Conservation (phyloP, 2,797 vertebrate species). For the Macrochelys suwanniensis region DNA sequence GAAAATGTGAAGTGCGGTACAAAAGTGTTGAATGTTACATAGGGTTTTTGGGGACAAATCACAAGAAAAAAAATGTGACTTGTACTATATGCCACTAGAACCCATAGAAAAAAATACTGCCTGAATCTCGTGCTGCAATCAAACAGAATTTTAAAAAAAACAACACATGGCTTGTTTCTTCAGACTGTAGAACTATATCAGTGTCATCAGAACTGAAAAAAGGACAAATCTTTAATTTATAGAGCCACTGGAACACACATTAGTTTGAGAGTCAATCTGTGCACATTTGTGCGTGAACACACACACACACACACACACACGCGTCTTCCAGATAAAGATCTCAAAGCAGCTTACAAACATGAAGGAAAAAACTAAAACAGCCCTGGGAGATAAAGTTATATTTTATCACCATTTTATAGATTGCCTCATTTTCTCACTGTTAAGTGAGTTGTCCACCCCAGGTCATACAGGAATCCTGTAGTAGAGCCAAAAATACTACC, state of each 20-base stretch:
- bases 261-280: not conserved
- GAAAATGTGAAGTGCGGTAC: not conserved
- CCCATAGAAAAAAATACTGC: not conserved
- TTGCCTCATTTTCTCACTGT: no score
- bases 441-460: not conserved
- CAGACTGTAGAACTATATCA: not conserved
- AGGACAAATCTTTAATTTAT: not conserved
- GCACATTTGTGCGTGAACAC: not conserved
- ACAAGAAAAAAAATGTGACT: not conserved
- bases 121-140: not conserved
- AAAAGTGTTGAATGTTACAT: not conserved
- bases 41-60: not conserved
- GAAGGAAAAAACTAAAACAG: not conserved
- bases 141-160: not conserved
- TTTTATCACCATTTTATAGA: not conserved
- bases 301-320: not conserved
- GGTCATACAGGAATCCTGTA: fast-evolving
- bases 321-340: not conserved
- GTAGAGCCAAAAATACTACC: not conserved
- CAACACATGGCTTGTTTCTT: not conserved
- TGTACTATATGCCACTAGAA: not conserved
- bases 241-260: not conserved
- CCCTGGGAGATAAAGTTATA: not conserved
- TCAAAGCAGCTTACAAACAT: not conserved
- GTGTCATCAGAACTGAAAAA: not conserved